These are phyloP conservation scores for Larimichthys polyactis DNA, from an alignment of 2,113 vertebrate genomes.

Conservation along the genomic window DNA sequence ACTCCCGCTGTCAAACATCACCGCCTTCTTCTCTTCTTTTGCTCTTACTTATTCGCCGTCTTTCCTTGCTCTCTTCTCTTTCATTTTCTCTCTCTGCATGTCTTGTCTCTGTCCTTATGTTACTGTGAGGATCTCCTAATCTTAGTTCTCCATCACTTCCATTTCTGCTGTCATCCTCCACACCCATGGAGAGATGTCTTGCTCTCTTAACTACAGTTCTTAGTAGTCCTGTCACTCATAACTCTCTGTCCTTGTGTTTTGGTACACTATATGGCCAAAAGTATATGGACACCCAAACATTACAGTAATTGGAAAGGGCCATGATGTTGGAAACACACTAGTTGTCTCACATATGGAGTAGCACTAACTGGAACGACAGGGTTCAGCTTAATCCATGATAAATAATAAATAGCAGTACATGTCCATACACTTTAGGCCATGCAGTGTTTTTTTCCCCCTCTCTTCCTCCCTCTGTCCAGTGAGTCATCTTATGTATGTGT, in stretches of 20 bases:
- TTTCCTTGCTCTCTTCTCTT: not conserved
- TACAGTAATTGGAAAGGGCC: too few relatives aligned
- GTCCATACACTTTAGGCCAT: slow-evolving; percentile 8
- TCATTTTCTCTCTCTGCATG: not conserved
- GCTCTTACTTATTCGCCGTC: not conserved
- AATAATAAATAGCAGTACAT: not conserved
- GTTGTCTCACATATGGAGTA: not conserved
- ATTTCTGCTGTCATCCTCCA: not conserved
- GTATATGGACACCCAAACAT: too few relatives aligned
- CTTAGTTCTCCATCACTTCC: not conserved
- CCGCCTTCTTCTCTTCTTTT: slow-evolving; percentile 6
- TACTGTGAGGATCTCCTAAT: not conserved
- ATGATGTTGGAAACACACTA: not conserved
- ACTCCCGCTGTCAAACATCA: slow-evolving; percentile 34
- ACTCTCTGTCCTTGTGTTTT: not conserved
- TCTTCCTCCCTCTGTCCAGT: not conserved
- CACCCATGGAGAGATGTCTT: not conserved
- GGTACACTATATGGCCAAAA: not conserved
- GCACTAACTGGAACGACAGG: not conserved
- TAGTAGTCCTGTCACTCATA: not conserved
- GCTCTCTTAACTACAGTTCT: not conserved
- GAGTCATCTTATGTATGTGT: slow-evolving; percentile 16
- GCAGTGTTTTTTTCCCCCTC: not conserved
- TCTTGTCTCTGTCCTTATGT: not conserved
- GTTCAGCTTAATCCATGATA: not conserved